Evolutionary conservation across 1,140 invertebrate genomes (phyloP).

Genomic region (Cecropterus lyciades): DNA sequence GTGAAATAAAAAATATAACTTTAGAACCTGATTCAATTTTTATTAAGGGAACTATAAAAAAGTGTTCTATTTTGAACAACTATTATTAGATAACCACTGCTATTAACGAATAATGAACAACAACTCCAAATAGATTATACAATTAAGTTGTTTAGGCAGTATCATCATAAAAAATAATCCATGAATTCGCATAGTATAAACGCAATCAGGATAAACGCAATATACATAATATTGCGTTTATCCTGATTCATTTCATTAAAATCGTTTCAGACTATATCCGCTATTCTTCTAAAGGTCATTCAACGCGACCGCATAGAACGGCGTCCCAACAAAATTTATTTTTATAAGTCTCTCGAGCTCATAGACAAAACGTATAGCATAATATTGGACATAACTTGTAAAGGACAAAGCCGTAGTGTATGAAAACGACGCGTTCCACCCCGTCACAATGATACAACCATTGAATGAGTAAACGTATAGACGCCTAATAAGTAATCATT

Average conservation of each 20-base stretch:
- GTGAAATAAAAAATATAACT: too few relatives aligned
- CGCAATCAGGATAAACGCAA: too few relatives aligned
- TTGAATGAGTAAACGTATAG: background rate
- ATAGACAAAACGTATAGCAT: constrained; percentile 27
- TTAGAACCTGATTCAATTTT: too few relatives aligned
- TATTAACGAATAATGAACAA: too few relatives aligned
- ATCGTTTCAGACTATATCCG: background rate
- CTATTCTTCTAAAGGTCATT: background rate
- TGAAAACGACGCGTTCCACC: constrained; percentile 40
- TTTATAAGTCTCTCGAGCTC: constrained; percentile 2
- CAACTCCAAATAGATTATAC: too few relatives aligned
- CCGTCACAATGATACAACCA: constrained; percentile 38
- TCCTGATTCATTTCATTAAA: constrained; percentile 30
- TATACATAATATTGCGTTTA: constrained; percentile 2
- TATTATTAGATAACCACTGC: too few relatives aligned
- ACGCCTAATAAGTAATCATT: too few relatives aligned
- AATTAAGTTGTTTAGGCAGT: too few relatives aligned
- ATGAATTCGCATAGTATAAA: too few relatives aligned
- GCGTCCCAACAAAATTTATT: background rate
- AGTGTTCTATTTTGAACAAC: too few relatives aligned
- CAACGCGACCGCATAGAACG: background rate
- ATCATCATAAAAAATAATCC: too few relatives aligned
- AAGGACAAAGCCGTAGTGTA: constrained; percentile 49
- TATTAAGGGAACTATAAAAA: too few relatives aligned
- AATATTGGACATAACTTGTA: constrained; percentile 33